Conservation (phyloP, 2,113 vertebrate genomes). For the Monopterus albus region DNA sequence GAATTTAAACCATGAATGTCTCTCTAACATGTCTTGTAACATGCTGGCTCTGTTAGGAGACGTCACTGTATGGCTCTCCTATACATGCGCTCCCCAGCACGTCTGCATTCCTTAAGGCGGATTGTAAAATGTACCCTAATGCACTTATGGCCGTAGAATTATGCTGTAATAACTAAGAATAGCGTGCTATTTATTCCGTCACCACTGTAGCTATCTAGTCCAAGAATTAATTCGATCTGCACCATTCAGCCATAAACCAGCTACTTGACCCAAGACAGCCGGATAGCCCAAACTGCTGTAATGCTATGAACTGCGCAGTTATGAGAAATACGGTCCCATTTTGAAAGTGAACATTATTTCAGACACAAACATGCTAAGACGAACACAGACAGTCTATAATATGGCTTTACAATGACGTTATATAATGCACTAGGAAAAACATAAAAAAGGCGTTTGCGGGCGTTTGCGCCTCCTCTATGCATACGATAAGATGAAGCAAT, state of each 20-base stretch:
- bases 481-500: slow-evolving; percentile 28
- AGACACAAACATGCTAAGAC: background rate
- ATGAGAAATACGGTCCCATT: slow-evolving; percentile 27
- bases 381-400: background rate
- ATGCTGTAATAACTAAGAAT: slow-evolving; percentile 46
- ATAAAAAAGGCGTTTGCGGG: slow-evolving; percentile 37
- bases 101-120: slow-evolving; percentile 46
- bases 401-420: background rate
- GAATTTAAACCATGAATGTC: background rate
- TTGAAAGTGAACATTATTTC: slow-evolving; percentile 3
- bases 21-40: background rate
- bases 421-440: background rate
- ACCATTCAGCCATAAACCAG: background rate
- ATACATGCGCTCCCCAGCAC: slow-evolving; percentile 22
- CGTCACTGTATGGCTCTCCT: background rate
- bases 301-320: slow-evolving; percentile 73
- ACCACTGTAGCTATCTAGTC: slow-evolving; percentile 30
- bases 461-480: slow-evolving; percentile 44
- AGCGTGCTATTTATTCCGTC: slow-evolving; percentile 20
- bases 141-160: slow-evolving; percentile 37
- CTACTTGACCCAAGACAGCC: slow-evolving; percentile 34
- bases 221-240: slow-evolving; percentile 43
- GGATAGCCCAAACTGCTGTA: slow-evolving; percentile 12
- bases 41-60: background rate
- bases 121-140: slow-evolving; percentile 24